Conservation (phyloP, 2,113 vertebrate genomes). For the Poeciliopsis prolifica region DNA sequence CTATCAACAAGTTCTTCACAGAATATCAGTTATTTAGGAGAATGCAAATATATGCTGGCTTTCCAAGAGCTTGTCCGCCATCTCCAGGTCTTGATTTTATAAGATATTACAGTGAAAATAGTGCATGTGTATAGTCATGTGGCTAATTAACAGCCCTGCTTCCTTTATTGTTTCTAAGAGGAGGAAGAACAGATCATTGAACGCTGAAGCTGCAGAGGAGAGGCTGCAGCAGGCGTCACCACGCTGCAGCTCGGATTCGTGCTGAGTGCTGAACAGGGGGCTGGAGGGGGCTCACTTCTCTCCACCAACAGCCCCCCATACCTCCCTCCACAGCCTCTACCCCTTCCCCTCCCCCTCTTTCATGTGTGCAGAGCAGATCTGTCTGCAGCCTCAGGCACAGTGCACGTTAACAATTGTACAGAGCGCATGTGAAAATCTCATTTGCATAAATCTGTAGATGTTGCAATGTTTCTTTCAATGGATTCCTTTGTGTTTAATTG, state of each 20-base stretch:
- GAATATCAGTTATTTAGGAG: slow-evolving; percentile 14
- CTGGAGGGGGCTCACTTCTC: slow-evolving; percentile 36
- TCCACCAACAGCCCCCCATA: neutral
- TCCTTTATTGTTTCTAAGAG: slow-evolving; percentile 67
- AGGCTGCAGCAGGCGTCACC: slow-evolving; percentile 68
- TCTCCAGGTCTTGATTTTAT: slow-evolving; percentile 9
- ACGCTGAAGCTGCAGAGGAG: slow-evolving; percentile 72
- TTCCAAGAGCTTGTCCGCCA: neutral
- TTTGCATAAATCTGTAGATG: slow-evolving; percentile 82
- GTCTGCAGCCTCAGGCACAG: slow-evolving; percentile 80
- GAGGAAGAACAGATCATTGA: slow-evolving; percentile 78
- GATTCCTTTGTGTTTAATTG: slow-evolving; percentile 81
- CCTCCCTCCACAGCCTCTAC: neutral
- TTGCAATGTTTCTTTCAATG: slow-evolving; percentile 74
- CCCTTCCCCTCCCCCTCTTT: slow-evolving; percentile 32
- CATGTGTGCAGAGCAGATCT: slow-evolving; percentile 75
- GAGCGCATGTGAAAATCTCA: slow-evolving; percentile 74
- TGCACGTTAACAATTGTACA: slow-evolving; percentile 83
- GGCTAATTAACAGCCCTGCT: slow-evolving; percentile 52
- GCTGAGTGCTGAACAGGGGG: slow-evolving; percentile 77
- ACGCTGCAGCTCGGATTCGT: slow-evolving; percentile 75
- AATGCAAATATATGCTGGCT: neutral
- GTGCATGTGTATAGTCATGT: slow-evolving; percentile 16
- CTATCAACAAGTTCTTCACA: slow-evolving; percentile 12
- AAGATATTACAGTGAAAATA: neutral